These are phyloP conservation scores for Mayetiola destructor DNA, from an alignment of 2,888 invertebrate genomes.

Conservation along the genomic window DNA sequence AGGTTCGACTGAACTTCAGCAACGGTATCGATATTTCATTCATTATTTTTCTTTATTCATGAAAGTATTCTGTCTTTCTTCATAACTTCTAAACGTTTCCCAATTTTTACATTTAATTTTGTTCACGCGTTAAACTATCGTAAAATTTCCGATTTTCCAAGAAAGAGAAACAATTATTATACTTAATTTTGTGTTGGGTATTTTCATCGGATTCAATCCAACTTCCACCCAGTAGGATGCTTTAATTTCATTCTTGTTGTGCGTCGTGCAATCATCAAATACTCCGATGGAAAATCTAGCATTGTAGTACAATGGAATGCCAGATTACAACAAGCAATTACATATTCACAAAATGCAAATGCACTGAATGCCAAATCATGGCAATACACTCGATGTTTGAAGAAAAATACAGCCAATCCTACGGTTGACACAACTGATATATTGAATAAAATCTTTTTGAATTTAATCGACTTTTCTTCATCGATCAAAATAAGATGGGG, in stretches of 20 bases:
- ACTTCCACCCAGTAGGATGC: conserved; percentile 27
- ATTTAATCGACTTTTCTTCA: conserved; percentile 40
- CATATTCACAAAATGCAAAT: conserved; percentile 87
- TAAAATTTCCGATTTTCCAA: no score
- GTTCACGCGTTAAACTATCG: no score
- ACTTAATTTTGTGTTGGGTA: no score
- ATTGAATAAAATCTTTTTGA: conserved; percentile 61
- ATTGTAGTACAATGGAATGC: conserved; percentile 80
- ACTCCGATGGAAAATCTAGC: conserved; percentile 71
- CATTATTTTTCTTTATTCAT: no score
- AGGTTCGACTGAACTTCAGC: no score
- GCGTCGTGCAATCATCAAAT: conserved; percentile 54
- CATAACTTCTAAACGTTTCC: no score
- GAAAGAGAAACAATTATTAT: no score
- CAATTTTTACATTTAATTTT: no score
- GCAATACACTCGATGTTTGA: conserved; percentile 77
- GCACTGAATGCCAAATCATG: conserved; percentile 86
- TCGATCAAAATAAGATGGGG: conserved; percentile 28
- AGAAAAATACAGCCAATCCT: conserved; percentile 74
- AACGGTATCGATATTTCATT: no score
- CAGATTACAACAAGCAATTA: conserved; percentile 85
- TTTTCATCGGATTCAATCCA: no score
- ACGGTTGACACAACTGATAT: conserved; percentile 64
- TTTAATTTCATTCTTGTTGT: conserved; percentile 35
- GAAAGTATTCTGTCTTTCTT: no score